Evolutionary conservation across 2,888 invertebrate genomes (phyloP).

Genomic region (Cantharis rustica): DNA sequence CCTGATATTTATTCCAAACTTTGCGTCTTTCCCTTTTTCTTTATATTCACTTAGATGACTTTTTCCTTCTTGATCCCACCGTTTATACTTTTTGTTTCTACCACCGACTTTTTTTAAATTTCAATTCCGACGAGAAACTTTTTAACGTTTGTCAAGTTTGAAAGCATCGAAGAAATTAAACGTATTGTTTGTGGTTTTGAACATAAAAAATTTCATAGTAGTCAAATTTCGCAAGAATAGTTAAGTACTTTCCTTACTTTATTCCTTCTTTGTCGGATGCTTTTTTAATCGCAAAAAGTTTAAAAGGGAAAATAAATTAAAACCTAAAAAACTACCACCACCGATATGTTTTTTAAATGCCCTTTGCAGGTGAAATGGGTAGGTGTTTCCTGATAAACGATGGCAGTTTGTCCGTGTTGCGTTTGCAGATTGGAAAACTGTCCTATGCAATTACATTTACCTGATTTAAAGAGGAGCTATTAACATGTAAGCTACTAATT

Average conservation of each 20-base stretch:
- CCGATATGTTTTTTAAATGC: conserved; percentile 5
- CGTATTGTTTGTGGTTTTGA: conserved; percentile 7
- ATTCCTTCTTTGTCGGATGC: background rate
- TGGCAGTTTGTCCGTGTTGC: conserved; percentile 25
- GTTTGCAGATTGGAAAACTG: conserved; percentile 29
- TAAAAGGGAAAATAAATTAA: background rate
- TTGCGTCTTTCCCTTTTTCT: conserved; percentile 28
- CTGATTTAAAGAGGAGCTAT: conserved; percentile 26
- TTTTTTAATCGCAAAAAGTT: background rate
- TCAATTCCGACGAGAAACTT: conserved; percentile 23
- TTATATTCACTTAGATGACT: conserved; percentile 31
- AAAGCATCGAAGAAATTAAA: conserved; percentile 25
- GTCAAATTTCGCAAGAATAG: background rate
- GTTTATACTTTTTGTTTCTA: conserved; percentile 34
- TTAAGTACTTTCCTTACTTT: background rate
- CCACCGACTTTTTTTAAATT: conserved; percentile 17
- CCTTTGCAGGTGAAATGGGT: conserved; percentile 22
- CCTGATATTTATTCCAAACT: conserved; percentile 33
- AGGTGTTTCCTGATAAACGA: conserved; percentile 24
- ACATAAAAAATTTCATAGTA: background rate
- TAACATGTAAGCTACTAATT: conserved; percentile 21
- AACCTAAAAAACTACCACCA: background rate
- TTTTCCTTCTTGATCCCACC: conserved; percentile 30
- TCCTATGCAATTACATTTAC: conserved; percentile 23
- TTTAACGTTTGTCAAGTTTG: conserved; percentile 20